phyloP scores from a whole-genome alignment of 2,797 vertebrate species.

The Parauchenoglanis ngamensis region DNA sequence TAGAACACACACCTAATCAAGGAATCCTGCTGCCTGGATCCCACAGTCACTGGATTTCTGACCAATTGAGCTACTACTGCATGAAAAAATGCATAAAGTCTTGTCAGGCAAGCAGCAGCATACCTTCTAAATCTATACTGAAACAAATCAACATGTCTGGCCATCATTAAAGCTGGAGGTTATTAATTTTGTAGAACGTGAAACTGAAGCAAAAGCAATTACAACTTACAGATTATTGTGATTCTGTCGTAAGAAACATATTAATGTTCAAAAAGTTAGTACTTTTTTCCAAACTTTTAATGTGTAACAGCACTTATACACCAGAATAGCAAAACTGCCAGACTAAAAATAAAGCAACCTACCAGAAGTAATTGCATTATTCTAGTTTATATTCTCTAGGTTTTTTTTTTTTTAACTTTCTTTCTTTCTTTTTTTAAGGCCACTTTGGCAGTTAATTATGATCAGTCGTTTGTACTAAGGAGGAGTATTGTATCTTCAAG shows the following conservation, averaged over 20 bases:
- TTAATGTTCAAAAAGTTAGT: background rate
- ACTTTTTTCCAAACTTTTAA: background rate
- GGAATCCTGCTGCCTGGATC: background rate
- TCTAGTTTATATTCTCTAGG: background rate
- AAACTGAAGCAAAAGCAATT: background rate
- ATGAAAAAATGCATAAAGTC: background rate
- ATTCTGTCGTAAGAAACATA: background rate
- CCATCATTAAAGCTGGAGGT: background rate
- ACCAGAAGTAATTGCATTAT: conserved; percentile 8
- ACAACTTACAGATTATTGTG: background rate
- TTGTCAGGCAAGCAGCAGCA: background rate
- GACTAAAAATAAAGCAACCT: background rate
- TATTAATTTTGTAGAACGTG: background rate
- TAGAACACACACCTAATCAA: background rate
- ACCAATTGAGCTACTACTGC: background rate
- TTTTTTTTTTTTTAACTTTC: no score
- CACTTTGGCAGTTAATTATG: background rate
- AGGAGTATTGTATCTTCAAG: background rate
- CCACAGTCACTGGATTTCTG: background rate
- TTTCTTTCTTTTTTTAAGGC: background rate
- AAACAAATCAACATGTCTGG: background rate
- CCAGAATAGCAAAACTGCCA: background rate
- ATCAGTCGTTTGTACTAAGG: background rate
- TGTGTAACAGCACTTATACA: background rate
- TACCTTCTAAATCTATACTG: background rate